Evolutionary conservation across 2,797 vertebrate species (phyloP).

Genomic region (Enoplosus armatus): DNA sequence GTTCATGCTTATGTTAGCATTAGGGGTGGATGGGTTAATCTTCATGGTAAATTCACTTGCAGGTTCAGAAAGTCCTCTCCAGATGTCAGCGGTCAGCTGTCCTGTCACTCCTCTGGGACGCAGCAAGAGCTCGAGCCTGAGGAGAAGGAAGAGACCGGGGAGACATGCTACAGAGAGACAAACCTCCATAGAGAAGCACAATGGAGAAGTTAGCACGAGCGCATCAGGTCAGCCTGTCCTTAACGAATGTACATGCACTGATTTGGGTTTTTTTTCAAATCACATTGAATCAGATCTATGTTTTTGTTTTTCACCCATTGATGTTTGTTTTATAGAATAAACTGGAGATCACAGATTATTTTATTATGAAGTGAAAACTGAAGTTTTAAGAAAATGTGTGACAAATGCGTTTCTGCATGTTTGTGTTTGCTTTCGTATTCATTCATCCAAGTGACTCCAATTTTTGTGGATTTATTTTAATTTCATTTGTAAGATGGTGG

Average conservation of each 20-base stretch:
- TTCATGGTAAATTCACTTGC: slow-evolving; percentile 6
- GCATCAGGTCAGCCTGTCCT: slow-evolving; percentile 87
- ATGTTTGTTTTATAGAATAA: neutral
- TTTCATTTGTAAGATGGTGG: slow-evolving; percentile 86
- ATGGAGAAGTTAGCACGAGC: slow-evolving; percentile 90
- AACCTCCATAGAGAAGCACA: slow-evolving; percentile 85
- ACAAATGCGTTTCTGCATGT: neutral
- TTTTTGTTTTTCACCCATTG: neutral
- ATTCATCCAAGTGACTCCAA: neutral
- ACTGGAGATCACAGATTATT: too few species aligned
- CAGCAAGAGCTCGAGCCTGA: slow-evolving; percentile 73
- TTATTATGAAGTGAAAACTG: neutral
- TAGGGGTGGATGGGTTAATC: neutral
- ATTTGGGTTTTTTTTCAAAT: neutral
- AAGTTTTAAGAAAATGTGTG: neutral
- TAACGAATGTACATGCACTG: neutral
- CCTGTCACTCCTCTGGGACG: slow-evolving; percentile 66
- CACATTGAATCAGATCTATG: neutral
- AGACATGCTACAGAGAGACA: slow-evolving; percentile 70
- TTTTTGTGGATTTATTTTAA: neutral
- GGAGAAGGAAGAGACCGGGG: slow-evolving; percentile 74
- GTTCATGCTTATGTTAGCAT: neutral
- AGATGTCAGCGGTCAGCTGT: slow-evolving; percentile 37
- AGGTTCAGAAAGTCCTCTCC: slow-evolving; percentile 68
- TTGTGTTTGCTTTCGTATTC: neutral